Evolutionary conservation across 2,797 vertebrate species (phyloP).

Genomic region (Acridotheres tristis): DNA sequence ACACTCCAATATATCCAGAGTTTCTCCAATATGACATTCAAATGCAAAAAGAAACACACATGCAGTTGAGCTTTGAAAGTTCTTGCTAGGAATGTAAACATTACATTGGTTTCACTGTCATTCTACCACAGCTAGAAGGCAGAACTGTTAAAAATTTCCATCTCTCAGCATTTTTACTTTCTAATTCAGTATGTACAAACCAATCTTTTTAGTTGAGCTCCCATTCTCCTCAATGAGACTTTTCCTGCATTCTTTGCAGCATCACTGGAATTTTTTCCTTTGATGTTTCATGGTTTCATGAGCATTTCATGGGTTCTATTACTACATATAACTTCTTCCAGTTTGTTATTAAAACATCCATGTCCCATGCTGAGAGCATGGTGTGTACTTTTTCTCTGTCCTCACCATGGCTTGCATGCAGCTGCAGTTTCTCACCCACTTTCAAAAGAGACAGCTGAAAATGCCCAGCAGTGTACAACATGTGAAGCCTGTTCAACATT

Average conservation of each 20-base stretch:
- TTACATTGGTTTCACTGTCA: neutral
- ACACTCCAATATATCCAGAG: neutral
- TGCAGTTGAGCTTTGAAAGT: neutral
- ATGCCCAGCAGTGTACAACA: neutral
- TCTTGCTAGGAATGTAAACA: neutral
- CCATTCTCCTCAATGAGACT: neutral
- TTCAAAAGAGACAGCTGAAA: neutral
- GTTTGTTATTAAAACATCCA: neutral
- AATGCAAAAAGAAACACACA: neutral
- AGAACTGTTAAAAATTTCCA: neutral
- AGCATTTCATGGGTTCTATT: neutral
- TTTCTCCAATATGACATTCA: neutral
- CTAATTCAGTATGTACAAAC: neutral
- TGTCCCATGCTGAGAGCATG: neutral
- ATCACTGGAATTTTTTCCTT: neutral
- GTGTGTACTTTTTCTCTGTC: neutral
- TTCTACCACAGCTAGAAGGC: neutral
- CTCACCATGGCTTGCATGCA: neutral
- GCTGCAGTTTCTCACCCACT: neutral
- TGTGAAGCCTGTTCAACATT: neutral
- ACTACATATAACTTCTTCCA: neutral
- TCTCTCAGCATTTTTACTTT: neutral
- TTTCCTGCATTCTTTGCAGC: neutral
- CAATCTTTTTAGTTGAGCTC: neutral
- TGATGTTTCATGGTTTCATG: neutral